Conservation (phyloP, 2,797 vertebrate genomes). For the Peromyscus eremicus region DNA sequence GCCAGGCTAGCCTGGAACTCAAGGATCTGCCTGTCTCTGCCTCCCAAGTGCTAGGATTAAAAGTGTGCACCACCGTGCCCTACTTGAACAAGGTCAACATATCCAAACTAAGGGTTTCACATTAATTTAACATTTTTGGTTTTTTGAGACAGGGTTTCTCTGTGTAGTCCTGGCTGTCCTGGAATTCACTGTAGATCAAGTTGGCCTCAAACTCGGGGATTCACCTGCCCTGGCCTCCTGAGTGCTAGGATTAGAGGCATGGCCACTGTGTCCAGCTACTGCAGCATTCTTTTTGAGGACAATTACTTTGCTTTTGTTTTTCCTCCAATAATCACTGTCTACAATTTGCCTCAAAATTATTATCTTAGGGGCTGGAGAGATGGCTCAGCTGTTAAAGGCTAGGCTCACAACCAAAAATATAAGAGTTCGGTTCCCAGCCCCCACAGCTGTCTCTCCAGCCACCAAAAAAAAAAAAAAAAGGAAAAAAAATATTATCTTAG, state of each 20-base stretch:
- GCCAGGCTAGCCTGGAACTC: too few species aligned
- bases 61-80: neutral
- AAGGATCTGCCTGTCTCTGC: neutral
- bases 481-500: neutral
- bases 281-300: neutral
- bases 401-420: too few species aligned
- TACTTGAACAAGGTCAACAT: neutral
- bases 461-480: too few species aligned
- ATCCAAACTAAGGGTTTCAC: constrained; percentile 11
- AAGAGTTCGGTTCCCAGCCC: too few species aligned
- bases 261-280: neutral
- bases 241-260: neutral
- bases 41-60: neutral
- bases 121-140: neutral
- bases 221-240: neutral
- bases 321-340: neutral
- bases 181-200: neutral
- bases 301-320: constrained; percentile 27
- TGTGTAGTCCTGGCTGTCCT: neutral
- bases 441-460: too few species aligned
- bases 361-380: neutral
- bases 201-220: neutral
- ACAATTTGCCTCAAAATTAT: constrained; percentile 12
- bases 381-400: too few species aligned
- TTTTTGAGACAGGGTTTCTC: neutral